Base-by-base conservation (phyloP, 1,140 invertebrate genomes). In the Arctopsyche grandis region DNA sequence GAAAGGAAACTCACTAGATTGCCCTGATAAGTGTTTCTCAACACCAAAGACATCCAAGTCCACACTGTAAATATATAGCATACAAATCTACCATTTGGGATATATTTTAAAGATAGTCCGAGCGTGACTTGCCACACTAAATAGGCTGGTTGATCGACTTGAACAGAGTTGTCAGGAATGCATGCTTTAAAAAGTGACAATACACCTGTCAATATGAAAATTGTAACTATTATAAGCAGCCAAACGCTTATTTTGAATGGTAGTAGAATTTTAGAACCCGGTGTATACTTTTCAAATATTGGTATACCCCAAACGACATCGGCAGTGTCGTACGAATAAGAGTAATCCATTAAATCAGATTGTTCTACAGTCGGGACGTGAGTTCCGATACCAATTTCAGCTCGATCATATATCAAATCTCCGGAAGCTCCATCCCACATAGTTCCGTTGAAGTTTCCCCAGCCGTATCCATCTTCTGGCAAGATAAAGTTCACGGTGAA, bases 221-320 rank as follows among this genome's bases (percentile, higher is more conserved):
- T 26, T 12, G 76, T 78, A 9, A 43, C 26, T 9, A 75, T 5
- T 10, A 52, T 76, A 0, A 80, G 52, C n/a, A 78, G 10, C 81
- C 81, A 82, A 1, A 80, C 69, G 22, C n/a, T 46, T 19, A 58
- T 43, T 48, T 77, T 46, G 24, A 82, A 78, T 0, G 81, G 78
- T 24, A 74, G 14, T 0, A 80, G 48, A 7, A 82, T 44, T 43
- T 82, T 82, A 0, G 22, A 29, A 26, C 9, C 12, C 0, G 24
- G 5, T 26, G 48, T 43, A 56, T 75, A 22, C 48, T 75, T 82
- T 63, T 80, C 66, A 38, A 78, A 74, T 78, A 60, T 71, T 0
- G 76, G 81, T 75, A 82, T 79, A 19, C 75, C 79, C 81, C 81
- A 82, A 19, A 82, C 56, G n/a, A 82, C 0, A 58, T 82, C 76